Base-by-base conservation (phyloP, 2,888 invertebrate genomes). In the Acleris holmiana region DNA sequence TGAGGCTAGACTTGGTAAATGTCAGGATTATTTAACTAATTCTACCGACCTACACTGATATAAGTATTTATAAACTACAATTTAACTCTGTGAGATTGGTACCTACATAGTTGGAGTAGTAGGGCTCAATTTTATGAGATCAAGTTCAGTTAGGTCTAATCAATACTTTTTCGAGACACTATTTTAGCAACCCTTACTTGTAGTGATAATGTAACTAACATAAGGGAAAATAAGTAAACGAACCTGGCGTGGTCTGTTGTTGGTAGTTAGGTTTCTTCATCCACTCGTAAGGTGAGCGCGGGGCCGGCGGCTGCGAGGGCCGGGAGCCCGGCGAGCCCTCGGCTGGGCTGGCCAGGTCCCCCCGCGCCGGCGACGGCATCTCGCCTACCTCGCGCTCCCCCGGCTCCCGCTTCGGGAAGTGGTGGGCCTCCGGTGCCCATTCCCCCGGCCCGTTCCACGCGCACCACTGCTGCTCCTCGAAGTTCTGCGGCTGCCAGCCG, bases 241-340 rank as follows among this genome's bases (percentile, higher is more conserved):
- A 86, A 97, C 97, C 97, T 89, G 97, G 97, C 86, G 96, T 97
- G 2, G 96, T 96, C 80, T 97, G 97, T 70, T 94, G 95, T 79
- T 97, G 96, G 85, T 97, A 97, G 58, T 96, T 95, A 0, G 96
- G 96, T 84, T 97, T 97, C 86, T 97, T 98, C 95, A 98, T 98
- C 98, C 98, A 98, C 76, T 97, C 97, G 84, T 95, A 98, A 0
- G 97, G 97, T 71, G 96, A 96, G 49, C 97, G 94, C 19, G 95
- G 94, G 29, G 96, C 96, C 50, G 97, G 95, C 76, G 95, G 84
- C 82, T 93, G 83, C 74, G 91, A 80, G 69, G 90, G 84, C 81
- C 89, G 79, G 2, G 93, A 93, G 0, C 93, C 86, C 1, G 94
- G 89, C 0, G 93, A 93, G 2, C 93, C 85, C 66, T 94, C 88